Base-by-base conservation (phyloP, 2,113 vertebrate species). In the Nothocercus julius region DNA sequence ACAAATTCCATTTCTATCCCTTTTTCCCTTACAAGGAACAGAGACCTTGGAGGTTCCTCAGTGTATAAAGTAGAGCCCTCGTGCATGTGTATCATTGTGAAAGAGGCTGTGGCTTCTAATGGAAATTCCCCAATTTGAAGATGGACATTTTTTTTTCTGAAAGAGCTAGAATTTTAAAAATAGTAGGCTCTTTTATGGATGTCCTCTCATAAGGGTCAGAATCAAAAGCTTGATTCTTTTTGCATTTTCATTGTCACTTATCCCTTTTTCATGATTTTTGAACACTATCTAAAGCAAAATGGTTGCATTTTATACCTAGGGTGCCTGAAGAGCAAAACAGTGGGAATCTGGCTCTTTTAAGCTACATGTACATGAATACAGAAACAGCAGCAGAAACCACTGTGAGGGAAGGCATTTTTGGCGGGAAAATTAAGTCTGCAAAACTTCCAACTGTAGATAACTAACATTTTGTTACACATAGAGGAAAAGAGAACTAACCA, bases 401-500 rank as follows among this genome's bases (percentile, higher is more conserved):
- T 40, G 13, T 0, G 7, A 66, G 49, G 28, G 34, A 69, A 72
- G n/a, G 67, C 30, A 36, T 27, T 85, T 95, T 85, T 64, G 94
- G 90, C 11, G 18, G 83, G 94, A 95, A 87, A 92, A 93, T 56
- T 80, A 5, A 38, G 84, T 90, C 64, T 90, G 62, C 69, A 92
- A 78, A 66, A 78, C 20, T 44, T 67, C 38, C 32, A 67, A 34
- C 51, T 44, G 49, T 53, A 56, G 16, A 64, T 14, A 54, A 20
- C 24, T 18, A 54, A 54, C 22, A 30, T 15, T 21, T 8, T 54
- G 58, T 81, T 86, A 58, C 1, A 2, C 69, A 92, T 61, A 8
- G 8, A 94, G 82, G 97, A 97, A 96, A 96, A 61, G 82, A 95
- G 94, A 97, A 97, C 10, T 5, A 56, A 84, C 58, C 25, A 40